These are phyloP conservation scores for Drosophila elegans DNA, from an alignment of 1,140 invertebrate species.

Conservation along the genomic window DNA sequence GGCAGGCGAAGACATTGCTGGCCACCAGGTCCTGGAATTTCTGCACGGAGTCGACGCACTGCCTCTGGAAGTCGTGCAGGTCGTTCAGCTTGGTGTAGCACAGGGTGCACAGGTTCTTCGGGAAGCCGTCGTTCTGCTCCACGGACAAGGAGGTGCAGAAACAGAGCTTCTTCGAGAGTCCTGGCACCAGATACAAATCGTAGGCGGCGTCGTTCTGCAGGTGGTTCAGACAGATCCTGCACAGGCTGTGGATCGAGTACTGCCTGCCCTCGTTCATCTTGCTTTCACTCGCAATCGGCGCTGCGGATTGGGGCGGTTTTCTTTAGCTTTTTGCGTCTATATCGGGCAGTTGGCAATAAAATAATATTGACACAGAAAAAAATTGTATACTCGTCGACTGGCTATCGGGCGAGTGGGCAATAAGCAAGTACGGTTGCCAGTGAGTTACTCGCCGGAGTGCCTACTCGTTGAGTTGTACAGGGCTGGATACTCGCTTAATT, in stretches of 20 bases:
- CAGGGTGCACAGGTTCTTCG: conserved; percentile 75
- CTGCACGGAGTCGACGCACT: conserved; percentile 76
- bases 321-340: conserved; percentile 36
- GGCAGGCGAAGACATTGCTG: conserved; percentile 67
- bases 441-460: conserved; percentile 15
- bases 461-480: background rate
- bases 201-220: conserved; percentile 74
- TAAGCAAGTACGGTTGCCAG: conserved; percentile 36
- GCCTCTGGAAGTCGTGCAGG: conserved; percentile 75
- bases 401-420: conserved; percentile 39
- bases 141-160: conserved; percentile 78
- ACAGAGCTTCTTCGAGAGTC: conserved; percentile 75
- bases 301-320: conserved; percentile 12
- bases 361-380: conserved; percentile 79
- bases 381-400: conserved; percentile 75
- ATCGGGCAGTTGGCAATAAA: conserved; percentile 60
- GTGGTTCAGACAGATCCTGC: conserved; percentile 77
- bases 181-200: conserved; percentile 78
- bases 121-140: conserved; percentile 79
- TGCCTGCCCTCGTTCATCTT: conserved; percentile 69
- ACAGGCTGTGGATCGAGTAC: conserved; percentile 78
- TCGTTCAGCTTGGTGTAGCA: conserved; percentile 76
- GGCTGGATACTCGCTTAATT: background rate
- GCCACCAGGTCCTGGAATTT: conserved; percentile 78
- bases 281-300: conserved; percentile 19